Conservation (phyloP, 2,113 vertebrate species). For the Cygnus atratus region DNA sequence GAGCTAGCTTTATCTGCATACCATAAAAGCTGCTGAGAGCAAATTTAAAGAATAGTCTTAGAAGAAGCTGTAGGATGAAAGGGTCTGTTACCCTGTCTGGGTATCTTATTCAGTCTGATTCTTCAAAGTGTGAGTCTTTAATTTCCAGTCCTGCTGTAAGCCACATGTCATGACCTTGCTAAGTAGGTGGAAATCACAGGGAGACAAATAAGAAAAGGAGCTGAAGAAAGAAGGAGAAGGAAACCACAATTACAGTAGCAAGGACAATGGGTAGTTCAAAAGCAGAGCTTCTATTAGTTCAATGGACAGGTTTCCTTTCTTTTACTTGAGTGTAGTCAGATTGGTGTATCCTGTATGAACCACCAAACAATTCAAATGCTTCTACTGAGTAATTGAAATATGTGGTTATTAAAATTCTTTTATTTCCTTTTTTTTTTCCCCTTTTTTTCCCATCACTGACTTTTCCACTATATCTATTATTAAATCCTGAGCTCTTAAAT, state of each 20-base stretch:
- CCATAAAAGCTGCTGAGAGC: background rate
- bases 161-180: background rate
- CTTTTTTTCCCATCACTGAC: background rate
- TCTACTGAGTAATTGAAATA: background rate
- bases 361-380: background rate
- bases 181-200: conserved; percentile 38
- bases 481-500: background rate
- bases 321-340: background rate
- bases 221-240: background rate
- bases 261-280: conserved; percentile 19
- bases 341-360: background rate
- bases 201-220: conserved; percentile 38
- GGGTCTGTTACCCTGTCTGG: background rate
- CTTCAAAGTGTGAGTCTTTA: conserved; percentile 26
- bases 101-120: background rate
- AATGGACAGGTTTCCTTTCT: background rate
- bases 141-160: conserved; percentile 23
- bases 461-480: background rate
- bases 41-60: conserved; percentile 13
- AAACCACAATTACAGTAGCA: background rate
- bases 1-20: conserved; percentile 3
- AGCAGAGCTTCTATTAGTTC: background rate
- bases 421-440: background rate
- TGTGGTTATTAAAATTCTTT: background rate
- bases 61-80: background rate